phyloP scores from a whole-genome alignment of 2,888 invertebrate species.

The Orchesellides sinensis region DNA sequence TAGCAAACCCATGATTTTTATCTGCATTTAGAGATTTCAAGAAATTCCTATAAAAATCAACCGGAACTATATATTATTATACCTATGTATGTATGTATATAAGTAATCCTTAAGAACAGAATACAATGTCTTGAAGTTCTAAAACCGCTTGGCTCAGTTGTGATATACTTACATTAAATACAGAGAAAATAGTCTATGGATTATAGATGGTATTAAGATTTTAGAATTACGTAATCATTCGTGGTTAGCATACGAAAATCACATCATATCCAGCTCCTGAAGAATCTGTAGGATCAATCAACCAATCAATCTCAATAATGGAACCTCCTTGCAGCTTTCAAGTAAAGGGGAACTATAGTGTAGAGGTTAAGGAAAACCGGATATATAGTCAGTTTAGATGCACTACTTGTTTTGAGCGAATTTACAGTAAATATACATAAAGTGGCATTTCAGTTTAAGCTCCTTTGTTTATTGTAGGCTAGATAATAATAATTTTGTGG shows the following conservation, averaged over 20 bases:
- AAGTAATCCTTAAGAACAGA: no score
- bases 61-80: no score
- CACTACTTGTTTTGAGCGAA: background rate
- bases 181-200: background rate
- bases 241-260: background rate
- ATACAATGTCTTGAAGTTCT: no score
- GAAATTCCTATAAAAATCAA: no score
- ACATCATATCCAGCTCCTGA: constrained; percentile 14
- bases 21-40: background rate
- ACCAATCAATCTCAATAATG: constrained; percentile 22
- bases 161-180: constrained; percentile 12
- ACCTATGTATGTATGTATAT: no score
- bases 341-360: background rate
- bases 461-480: background rate
- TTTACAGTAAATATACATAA: background rate
- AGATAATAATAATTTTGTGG: background rate
- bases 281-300: constrained; percentile 8
- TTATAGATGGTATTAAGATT: no score
- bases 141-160: background rate
- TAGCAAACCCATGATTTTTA: background rate
- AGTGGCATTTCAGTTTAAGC: background rate
- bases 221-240: background rate
- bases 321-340: constrained; percentile 29
- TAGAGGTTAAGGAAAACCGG: background rate
- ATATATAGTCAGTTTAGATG: no score